Conservation (phyloP, 2,113 vertebrate genomes). For the Pachyramphus minor region DNA sequence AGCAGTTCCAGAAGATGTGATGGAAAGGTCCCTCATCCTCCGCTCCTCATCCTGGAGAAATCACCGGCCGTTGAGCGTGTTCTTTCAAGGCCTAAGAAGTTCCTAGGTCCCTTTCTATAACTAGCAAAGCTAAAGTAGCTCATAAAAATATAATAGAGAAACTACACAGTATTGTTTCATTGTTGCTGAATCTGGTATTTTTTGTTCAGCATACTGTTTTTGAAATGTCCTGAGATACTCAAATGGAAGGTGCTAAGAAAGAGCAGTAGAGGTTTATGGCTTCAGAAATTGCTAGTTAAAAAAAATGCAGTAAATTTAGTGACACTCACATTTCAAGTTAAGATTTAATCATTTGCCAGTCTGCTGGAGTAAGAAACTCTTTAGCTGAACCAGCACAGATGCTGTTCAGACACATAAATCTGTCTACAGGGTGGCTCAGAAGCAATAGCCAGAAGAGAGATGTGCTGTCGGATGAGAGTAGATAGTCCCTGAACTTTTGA, state of each 20-base stretch:
- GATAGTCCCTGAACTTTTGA: not conserved
- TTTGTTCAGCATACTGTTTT: not conserved
- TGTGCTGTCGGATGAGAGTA: not conserved
- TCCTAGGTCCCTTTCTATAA: not conserved
- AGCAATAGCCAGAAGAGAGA: not conserved
- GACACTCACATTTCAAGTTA: not conserved
- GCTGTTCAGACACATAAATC: slow-evolving; percentile 14
- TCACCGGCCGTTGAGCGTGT: fast-evolving
- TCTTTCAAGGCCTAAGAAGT: not conserved
- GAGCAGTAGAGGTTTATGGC: not conserved
- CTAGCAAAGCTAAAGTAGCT: not conserved
- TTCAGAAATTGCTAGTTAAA: not conserved
- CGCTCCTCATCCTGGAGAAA: not conserved
- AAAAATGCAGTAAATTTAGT: not conserved
- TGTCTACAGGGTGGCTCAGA: not conserved
- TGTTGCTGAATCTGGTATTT: not conserved
- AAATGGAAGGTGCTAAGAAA: not conserved
- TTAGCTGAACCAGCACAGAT: slow-evolving; percentile 4
- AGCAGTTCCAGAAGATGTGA: not conserved
- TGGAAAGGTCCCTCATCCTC: not conserved
- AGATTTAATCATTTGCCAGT: not conserved
- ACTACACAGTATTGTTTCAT: not conserved
- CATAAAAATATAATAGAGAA: not conserved
- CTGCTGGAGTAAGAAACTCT: not conserved
- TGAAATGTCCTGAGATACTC: not conserved